Base-by-base conservation (phyloP, 2,113 vertebrate genomes). In the Grammomys surdaster region DNA sequence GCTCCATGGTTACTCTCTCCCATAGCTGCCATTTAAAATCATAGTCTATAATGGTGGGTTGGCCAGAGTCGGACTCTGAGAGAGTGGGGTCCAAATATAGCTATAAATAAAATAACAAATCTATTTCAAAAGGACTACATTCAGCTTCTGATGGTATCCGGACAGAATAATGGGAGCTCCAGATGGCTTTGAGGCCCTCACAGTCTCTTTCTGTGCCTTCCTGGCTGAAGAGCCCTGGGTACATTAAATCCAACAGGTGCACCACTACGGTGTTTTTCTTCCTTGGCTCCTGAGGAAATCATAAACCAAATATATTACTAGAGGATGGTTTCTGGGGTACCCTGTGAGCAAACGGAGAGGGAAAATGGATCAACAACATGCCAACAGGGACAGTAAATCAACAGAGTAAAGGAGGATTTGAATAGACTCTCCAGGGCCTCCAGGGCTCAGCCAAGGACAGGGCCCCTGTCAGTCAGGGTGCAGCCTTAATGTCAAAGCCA, bases 251-350 rank as follows among this genome's bases (percentile, higher is more conserved):
- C 96, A 99, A 98, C 99, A 99, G 99, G 99, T 99, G 99, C 98
- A 98, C 48, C 84, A 96, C 40, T 28, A 67, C 86, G 89, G 95
- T 98, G 97, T 98, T 98, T 99, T 99, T 97, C 98, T 99, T 98
- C 98, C 98, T 98, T 93, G 96, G 98, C 97, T 99, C 98, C 97
- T 97, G 98, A 99, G 99, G 98, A 99, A 99, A 99, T 99, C 99
- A 99, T 99, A 99, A 99, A 99, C 98, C 98, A 99, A 99, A 99
- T 98, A 99, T 98, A 98, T 98, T 98, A 97, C 98, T 97, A 98
- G 97, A 98, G 98, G 99, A 98, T 97, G 97, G 97, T 98, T 99
- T 99, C 99, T 98, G 98, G 98, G 98, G 98, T 99, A 98, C 98
- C 98, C 99, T 98, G 98, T 98, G 98, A 99, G 98, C 98, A 99